A percentile compares a stretch with the other conserved stretches of the same genome.
phyloP scores from a whole-genome alignment of 1,140 invertebrate species.

The Cherax destructor region DNA sequence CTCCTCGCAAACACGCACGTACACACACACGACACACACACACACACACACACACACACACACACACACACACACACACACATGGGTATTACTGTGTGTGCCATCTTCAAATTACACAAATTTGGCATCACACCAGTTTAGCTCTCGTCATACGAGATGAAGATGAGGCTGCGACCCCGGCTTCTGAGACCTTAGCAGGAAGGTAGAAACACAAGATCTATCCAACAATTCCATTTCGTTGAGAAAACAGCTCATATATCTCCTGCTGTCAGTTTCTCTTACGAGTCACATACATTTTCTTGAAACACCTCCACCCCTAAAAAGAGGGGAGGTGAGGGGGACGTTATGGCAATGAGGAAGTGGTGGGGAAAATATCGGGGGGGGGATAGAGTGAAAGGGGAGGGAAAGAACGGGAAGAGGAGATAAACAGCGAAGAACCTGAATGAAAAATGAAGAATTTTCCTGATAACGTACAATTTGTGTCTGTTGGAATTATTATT shows the following conservation, averaged over 20 bases:
- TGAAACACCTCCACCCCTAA: not conserved
- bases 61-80: too few species aligned
- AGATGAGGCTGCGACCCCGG: too few species aligned
- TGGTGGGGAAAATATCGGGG: not conserved
- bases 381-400: not conserved
- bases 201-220: conserved; percentile 58
- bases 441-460: too few species aligned
- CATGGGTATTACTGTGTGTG: too few species aligned
- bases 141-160: too few species aligned
- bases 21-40: too few species aligned
- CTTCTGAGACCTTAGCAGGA: conserved; percentile 11
- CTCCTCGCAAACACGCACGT: too few species aligned
- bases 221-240: conserved; percentile 72
- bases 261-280: conserved; percentile 70
- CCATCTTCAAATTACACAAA: too few species aligned
- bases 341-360: not conserved
- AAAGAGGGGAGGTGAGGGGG: not conserved
- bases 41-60: too few species aligned
- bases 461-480: too few species aligned
- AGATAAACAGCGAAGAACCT: not conserved
- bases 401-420: not conserved
- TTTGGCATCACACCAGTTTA: too few species aligned
- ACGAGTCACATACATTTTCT: conserved; percentile 70
- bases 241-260: conserved; percentile 71
- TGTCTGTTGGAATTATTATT: not conserved